Evolutionary conservation across 2,888 invertebrate species (phyloP).

Genomic region (Tetanocera ferruginea): DNA sequence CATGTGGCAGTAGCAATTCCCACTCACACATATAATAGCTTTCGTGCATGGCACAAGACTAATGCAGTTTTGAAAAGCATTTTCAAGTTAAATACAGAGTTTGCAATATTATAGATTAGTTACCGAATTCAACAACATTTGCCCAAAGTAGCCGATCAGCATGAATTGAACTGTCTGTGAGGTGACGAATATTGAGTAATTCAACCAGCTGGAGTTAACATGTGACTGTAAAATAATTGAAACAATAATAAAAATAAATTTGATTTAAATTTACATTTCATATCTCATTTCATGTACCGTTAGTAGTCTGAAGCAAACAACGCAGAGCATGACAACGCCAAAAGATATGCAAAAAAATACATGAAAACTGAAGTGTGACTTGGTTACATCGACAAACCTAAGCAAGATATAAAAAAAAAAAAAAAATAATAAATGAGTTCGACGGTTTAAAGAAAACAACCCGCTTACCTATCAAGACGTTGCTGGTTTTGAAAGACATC

Average conservation of each 20-base stretch:
- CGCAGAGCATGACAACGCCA: constrained; percentile 42
- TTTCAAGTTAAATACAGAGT: background rate
- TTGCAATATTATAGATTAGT: too few relatives aligned
- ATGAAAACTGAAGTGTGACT: constrained; percentile 39
- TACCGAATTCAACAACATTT: constrained; percentile 46
- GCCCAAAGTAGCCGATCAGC: constrained; percentile 44
- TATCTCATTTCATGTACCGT: constrained; percentile 2
- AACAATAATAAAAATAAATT: background rate
- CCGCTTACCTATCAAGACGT: constrained; percentile 34
- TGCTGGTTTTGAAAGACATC: constrained; percentile 37
- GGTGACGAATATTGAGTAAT: constrained; percentile 40
- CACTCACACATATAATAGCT: constrained; percentile 42
- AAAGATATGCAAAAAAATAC: constrained; percentile 40
- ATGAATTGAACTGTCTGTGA: constrained; percentile 41
- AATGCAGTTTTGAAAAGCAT: background rate
- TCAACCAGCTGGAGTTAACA: constrained; percentile 30
- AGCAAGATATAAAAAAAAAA: background rate
- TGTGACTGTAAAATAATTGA: constrained; percentile 8
- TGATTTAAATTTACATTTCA: too few relatives aligned
- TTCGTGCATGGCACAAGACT: constrained; percentile 34
- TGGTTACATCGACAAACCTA: constrained; percentile 44
- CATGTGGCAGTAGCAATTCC: constrained; percentile 43
- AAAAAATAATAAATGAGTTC: too few relatives aligned
- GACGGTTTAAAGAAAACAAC: background rate
- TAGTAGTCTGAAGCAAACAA: constrained; percentile 41